Base-by-base conservation (phyloP, 2,113 vertebrate genomes). In the Egretta garzetta region DNA sequence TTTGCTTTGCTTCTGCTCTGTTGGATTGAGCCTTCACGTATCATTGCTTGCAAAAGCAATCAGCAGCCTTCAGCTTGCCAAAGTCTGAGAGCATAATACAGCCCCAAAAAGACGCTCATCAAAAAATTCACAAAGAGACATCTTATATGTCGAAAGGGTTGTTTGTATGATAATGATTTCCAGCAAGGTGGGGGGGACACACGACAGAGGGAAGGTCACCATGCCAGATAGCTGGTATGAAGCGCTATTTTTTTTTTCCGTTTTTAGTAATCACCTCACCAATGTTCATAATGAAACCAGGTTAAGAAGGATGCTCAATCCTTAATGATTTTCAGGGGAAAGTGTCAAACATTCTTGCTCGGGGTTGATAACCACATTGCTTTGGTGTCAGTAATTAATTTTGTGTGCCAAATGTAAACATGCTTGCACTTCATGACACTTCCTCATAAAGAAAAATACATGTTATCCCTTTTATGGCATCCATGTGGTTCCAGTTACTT, bases 171-270 rank as follows among this genome's bases (percentile, higher is more conserved):
- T 17, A 27, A 43, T 23, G 18, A 37, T 67, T 70, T 87, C 62
- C 41, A 63, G 53, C 27, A 81, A 33, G 47, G 32, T 30, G 67
- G 18, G 4, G 27, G 22, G 12, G 39, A 41, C 39, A 41, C 12
- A 41, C 12, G 19, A 4, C 0, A 0, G 27, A 62, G 37, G 24
- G 17, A 50, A 88, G 20, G 12, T 64, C 58, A 77, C 21, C 52
- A 10, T 60, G 58, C 79, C 59, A 79, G 37, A 58, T 12, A 71
- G 15, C 67, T 67, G 32, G 23, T 55, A 33, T 63, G 14, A 72
- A 14, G 33, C 0, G 0, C 3, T 22, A 21, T 16, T n/a, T 35
- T 23, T 28, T 27, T 55, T 24, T 27, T 20, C 30, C 24, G 35
- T 50, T 59, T 62, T 27, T 15, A 62, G 80, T 37, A 80, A 64